Base-by-base conservation (phyloP, 2,797 vertebrate genomes). In the Labeo calbasu region DNA sequence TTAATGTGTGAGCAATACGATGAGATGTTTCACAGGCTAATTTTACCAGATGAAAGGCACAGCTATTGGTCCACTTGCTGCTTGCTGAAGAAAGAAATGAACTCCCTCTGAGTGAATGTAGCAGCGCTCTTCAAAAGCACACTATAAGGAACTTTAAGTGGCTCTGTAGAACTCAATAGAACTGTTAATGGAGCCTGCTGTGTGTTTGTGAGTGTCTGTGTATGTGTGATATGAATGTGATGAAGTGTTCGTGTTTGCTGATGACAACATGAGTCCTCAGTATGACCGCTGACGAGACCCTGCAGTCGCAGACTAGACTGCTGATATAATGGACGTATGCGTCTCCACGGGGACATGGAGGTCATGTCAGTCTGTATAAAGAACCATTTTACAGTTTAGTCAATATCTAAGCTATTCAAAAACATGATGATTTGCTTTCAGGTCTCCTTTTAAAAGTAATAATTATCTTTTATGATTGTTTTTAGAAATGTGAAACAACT, bases 191-290 rank as follows among this genome's bases (percentile, higher is more conserved):
- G 59, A 76, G 73, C 70, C 46, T 51, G 70, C 53, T n/a, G 48
- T 55, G 61, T 23, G 48, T 61, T 50, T 65, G 46, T 23, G 80
- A 32, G 51, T 28, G 79, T 81, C 10, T 73, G 61, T 53, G 81
- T 50, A 25, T 82, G 81, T 82, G 82, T 57, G 73, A 83, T 75
- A 51, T 73, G 70, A 75, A 68, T 14, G 12, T 92, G 90, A 91
- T 91, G 90, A 87, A 73, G 89, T 85, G 87, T 77, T 85, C 75
- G 88, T 57, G 89, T 92, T 87, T 91, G 91, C 89, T 90, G 92
- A 93, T 92, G 92, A 93, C 89, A 89, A 90, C 91, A 92, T 92
- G 91, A 93, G 92, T 94, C 91, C 91, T 89, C 57, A 82, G 87
- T 90, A 91, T 82, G 88, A 86, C 86, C 70, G 83, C 90, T 90